A percentile compares a stretch with the other conserved stretches of the same genome.
phyloP scores from a whole-genome alignment of 2,113 vertebrate genomes.

The Sorex araneus region DNA sequence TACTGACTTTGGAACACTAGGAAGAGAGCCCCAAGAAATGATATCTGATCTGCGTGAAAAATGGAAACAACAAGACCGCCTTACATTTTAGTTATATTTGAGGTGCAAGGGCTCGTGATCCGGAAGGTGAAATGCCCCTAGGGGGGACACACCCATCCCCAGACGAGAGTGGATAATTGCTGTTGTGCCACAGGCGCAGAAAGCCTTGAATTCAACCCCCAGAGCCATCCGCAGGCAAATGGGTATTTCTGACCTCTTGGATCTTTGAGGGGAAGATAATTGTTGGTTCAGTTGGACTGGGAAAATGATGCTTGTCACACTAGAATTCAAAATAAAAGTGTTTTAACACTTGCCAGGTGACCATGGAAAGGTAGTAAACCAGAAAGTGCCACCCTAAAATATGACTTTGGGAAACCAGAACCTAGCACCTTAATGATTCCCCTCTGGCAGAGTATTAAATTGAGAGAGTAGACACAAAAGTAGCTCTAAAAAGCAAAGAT shows the following conservation, averaged over 20 bases:
- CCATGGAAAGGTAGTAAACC: neutral
- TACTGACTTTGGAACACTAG: conserved; percentile 26
- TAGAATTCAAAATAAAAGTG: neutral
- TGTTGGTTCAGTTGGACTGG: neutral
- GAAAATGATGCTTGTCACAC: neutral
- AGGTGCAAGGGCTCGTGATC: neutral
- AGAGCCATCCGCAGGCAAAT: no score
- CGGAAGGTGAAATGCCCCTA: neutral
- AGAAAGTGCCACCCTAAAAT: neutral
- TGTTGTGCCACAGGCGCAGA: no score
- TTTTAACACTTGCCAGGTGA: neutral
- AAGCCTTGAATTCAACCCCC: no score
- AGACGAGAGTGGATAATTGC: no score
- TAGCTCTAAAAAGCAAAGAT: neutral
- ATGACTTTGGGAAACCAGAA: neutral
- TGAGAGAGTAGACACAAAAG: neutral
- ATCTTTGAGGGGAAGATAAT: neutral
- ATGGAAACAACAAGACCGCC: neutral
- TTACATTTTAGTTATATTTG: conserved; percentile 44
- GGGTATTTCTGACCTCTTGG: no score
- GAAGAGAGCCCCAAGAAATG: conserved; percentile 53
- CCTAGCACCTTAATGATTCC: neutral
- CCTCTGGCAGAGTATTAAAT: neutral
- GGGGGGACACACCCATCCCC: neutral
- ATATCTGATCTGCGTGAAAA: neutral